Evolutionary conservation across 2,113 vertebrate species (phyloP).

Genomic region (Cricetomys ansorgei): DNA sequence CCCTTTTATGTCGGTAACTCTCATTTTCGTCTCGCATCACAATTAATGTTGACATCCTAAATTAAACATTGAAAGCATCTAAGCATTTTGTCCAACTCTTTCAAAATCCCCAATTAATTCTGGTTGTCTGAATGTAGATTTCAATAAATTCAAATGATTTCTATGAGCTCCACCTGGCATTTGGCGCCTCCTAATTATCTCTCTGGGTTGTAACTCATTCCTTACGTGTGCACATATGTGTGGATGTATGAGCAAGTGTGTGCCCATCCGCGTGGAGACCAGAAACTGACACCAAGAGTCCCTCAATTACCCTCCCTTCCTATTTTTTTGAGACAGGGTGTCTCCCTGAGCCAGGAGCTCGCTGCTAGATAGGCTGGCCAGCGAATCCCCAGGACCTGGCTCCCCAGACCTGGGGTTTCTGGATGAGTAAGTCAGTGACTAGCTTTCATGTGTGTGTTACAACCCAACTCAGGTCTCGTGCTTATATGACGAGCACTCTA

Average conservation of each 20-base stretch:
- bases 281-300: no score
- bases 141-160: conserved; percentile 53
- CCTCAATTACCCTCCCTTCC: background rate
- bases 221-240: no score
- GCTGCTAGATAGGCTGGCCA: background rate
- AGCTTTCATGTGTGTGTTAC: background rate
- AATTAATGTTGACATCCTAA: conserved; percentile 6
- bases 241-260: background rate
- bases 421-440: no score
- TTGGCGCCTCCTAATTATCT: conserved; percentile 27
- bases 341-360: background rate
- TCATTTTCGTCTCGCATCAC: conserved; percentile 26
- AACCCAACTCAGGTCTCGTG: background rate
- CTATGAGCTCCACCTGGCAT: background rate
- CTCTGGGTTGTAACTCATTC: background rate
- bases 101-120: conserved; percentile 57
- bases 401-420: background rate
- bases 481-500: background rate
- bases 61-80: background rate
- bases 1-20: background rate
- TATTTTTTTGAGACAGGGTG: background rate
- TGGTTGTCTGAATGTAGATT: conserved; percentile 52
- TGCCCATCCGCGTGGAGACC: background rate
- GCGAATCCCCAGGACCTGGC: background rate
- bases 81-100: conserved; percentile 28